Base-by-base conservation (phyloP, 1,140 invertebrate genomes). In the Pollicipes pollicipes region DNA sequence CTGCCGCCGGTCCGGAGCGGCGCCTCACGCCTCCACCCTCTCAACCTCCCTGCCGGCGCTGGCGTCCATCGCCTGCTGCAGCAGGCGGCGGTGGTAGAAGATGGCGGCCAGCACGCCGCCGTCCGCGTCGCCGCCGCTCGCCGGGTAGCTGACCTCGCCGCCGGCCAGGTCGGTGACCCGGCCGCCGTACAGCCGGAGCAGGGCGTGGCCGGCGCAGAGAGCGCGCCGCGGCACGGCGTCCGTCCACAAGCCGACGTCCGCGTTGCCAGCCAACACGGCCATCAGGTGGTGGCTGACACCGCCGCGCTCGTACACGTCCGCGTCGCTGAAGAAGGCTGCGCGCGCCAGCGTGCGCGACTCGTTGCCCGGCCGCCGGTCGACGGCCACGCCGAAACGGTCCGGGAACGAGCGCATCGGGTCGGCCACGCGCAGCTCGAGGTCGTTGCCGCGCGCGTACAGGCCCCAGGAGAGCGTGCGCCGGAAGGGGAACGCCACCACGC, bases 341-440 rank as follows among this genome's bases (percentile, higher is more conserved):
- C 17, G 6, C 6, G 45, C 45, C 45, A 58, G 45, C n/a, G n/a
- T n/a, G n/a, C n/a, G n/a, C n/a, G n/a, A n/a, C 45, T 58, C 45
- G 2, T 24, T 24, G 45, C 13, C 45, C 45, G 13, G 2, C 8
- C 6, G 45, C 17, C 13, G 24, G 45, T 58, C 45, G 45, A 58
- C 24, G 6, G 45, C 72, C 77, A 80, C 66, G 75, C 83, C 69
- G 83, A 83, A 76, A 77, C 79, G 45, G 74, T 76, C 45, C 84
- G 83, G 83, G 45, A 58, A 58, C 13, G 45, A 21, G 13, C 13
- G 2, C 45, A 58, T 58, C 2, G 45, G 45, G 13, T 10, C 13
- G 13, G 45, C 45, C 45, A 58, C 45, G 6, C 13, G 6, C 45
- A 58, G 45, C 45, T 58, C 13, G 45, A 58, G 45, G 45, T 58